Base-by-base conservation (phyloP, 2,888 invertebrate genomes). In the Megalurothrips usitatus region DNA sequence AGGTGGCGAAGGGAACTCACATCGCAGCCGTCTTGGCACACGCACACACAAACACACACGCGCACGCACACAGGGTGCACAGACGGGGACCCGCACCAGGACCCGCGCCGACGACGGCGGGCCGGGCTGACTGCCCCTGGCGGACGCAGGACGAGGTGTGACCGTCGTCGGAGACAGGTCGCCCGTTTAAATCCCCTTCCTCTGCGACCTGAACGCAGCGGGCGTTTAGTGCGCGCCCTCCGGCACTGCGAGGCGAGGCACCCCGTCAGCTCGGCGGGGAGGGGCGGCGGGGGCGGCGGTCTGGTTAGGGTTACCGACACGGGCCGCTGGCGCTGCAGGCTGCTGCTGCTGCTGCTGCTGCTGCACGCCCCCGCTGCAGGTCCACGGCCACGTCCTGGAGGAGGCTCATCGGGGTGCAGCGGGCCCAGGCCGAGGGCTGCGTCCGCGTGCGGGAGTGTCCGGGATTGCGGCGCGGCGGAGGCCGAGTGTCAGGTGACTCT, bases 251-350 rank as follows among this genome's bases (percentile, higher is more conserved):
- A n/a, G 63, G 63, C 63, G n/a, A 3, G n/a, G 63, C 63, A 63
- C 12, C 63, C 63, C 58, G 58, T 19, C 11, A 12, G 58, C 58
- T 6, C 8, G 19, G 63, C 63, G n/a, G 23, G 23, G 14, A 52
- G 52, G 14, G 14, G 11, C 68, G 11, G 23, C 68, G 14, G 11
- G 23, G 11, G 23, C 68, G 68, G 23, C 68, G 23, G 68, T 9
- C 23, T 23, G 68, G 68, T 26, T 75, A 75, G 68, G 68, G 26
- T 75, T 75, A 75, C 68, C 68, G 68, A 75, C 68, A 75, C 23
- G 68, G 23, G 10, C 68, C 26, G 68, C 68, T 75, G 68, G 68
- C 1, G 23, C 58, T 58, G 34, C 34, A 43, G 2, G 34, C 34
- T 6, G 3, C 34, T 6, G 34, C 34, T 43, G 3, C 34, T n/a